Conservation (phyloP, 2,888 invertebrate species). For the Calliphora vomitoria region DNA sequence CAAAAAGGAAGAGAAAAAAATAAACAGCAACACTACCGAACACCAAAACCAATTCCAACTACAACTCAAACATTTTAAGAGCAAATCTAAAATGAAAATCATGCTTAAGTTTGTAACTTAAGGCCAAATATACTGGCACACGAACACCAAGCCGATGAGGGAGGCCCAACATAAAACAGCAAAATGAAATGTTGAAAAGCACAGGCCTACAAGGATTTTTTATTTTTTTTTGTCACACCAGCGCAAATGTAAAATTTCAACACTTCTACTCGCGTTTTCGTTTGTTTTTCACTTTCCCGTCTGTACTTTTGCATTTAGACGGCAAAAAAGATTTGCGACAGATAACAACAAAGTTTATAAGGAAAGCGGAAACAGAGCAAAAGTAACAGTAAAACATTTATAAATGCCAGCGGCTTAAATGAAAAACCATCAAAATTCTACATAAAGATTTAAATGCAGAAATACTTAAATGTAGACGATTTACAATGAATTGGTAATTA, state of each 20-base stretch:
- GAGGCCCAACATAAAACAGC: background rate
- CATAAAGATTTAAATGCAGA: background rate
- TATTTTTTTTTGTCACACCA: too few species aligned
- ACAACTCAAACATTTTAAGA: conserved; percentile 31
- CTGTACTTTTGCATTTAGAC: background rate
- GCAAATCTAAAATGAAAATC: conserved; percentile 53
- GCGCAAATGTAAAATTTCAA: conserved; percentile 43
- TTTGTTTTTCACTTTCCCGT: background rate
- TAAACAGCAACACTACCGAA: background rate
- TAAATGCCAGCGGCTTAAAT: conserved; percentile 5
- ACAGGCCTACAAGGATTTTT: conserved; percentile 8
- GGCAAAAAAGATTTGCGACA: conserved; percentile 22
- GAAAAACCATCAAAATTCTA: background rate
- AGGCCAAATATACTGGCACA: conserved; percentile 4
- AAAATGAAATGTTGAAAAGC: conserved; percentile 10
- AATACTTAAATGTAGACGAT: background rate
- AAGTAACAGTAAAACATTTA: conserved; percentile 11
- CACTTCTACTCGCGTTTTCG: conserved; percentile 15
- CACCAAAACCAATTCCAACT: background rate
- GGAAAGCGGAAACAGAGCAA: background rate
- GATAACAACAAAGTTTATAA: conserved; percentile 27
- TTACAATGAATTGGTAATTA: background rate
- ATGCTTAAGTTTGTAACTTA: conserved; percentile 56
- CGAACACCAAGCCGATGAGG: background rate
- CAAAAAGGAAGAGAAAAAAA: background rate